Evolutionary conservation across 2,113 vertebrate genomes (phyloP).

Genomic region (Bos javanicus): DNA sequence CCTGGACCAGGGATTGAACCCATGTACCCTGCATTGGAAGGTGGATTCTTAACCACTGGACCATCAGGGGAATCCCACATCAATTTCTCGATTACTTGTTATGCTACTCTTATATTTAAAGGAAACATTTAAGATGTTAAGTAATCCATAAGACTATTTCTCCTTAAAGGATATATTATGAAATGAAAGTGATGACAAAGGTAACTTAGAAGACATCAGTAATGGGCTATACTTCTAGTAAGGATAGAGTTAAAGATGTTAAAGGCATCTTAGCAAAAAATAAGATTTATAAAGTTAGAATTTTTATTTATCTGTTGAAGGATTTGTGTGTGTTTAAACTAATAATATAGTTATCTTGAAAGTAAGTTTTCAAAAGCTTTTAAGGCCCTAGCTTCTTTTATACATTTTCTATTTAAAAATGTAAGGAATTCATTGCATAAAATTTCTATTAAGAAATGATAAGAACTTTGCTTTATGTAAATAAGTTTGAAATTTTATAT

Average conservation of each 20-base stretch:
- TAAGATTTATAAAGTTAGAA: slow-evolving; percentile 28
- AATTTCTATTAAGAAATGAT: slow-evolving; percentile 32
- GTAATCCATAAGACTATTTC: neutral
- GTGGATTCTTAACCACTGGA: neutral
- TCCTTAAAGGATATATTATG: slow-evolving; percentile 30
- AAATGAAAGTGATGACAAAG: slow-evolving; percentile 32
- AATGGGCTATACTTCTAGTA: neutral
- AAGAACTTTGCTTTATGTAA: slow-evolving; percentile 20
- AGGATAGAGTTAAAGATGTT: neutral
- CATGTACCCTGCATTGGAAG: neutral
- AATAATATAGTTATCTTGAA: slow-evolving; percentile 9
- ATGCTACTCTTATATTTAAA: slow-evolving; percentile 17
- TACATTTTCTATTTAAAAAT: slow-evolving; percentile 13
- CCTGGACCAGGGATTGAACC: neutral
- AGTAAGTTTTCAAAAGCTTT: slow-evolving; percentile 25
- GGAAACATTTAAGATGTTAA: neutral
- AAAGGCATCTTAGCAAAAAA: slow-evolving; percentile 11
- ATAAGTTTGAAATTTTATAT: slow-evolving; percentile 17
- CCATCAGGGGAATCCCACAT: neutral
- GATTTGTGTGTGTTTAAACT: neutral
- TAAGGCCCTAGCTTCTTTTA: slow-evolving; percentile 7
- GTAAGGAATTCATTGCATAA: neutral
- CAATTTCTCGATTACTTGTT: neutral
- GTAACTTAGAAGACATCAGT: slow-evolving; percentile 24
- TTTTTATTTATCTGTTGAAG: slow-evolving; percentile 24